Percentiles rank a stretch among this genome's conserved stretches.
phyloP scores from a whole-genome alignment of 2,113 vertebrate species.

The Engystomops pustulosus region DNA sequence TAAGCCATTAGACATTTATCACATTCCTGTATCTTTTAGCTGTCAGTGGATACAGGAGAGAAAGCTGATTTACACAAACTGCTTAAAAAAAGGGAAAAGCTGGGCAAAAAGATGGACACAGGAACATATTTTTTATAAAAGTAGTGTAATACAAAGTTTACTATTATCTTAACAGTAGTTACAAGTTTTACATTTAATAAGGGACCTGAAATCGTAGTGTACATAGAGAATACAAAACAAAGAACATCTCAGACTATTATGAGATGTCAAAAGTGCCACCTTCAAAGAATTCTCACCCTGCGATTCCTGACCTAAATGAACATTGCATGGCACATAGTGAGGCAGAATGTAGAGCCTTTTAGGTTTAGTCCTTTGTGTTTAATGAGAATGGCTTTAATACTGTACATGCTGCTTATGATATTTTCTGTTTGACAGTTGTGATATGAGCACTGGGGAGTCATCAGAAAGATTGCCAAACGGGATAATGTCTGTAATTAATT shows the following conservation, averaged over 20 bases:
- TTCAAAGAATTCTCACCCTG: not conserved
- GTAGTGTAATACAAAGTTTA: too few species aligned
- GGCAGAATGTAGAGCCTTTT: not conserved
- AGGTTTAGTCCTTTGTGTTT: not conserved
- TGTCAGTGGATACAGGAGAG: too few species aligned
- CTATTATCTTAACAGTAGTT: too few species aligned
- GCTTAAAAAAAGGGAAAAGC: too few species aligned
- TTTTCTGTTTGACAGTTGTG: constrained; percentile 5
- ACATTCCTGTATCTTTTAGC: too few species aligned
- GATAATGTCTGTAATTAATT: constrained; percentile 23
- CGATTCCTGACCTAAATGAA: not conserved
- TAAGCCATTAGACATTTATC: too few species aligned
- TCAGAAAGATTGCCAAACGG: constrained; percentile 1
- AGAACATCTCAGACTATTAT: not conserved
- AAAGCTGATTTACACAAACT: too few species aligned
- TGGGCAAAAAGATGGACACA: too few species aligned
- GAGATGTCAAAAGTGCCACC: too few species aligned
- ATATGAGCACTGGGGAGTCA: not conserved
- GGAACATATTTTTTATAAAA: too few species aligned
- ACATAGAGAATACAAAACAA: not conserved
- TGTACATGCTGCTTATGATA: not conserved
- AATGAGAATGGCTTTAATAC: not conserved
- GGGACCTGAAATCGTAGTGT: too few species aligned
- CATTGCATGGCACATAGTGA: not conserved
- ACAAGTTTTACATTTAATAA: too few species aligned